Percentiles rank a stretch among this genome's conserved stretches.
phyloP scores from a whole-genome alignment of 2,113 vertebrate genomes.

The Syrrhaptes paradoxus region DNA sequence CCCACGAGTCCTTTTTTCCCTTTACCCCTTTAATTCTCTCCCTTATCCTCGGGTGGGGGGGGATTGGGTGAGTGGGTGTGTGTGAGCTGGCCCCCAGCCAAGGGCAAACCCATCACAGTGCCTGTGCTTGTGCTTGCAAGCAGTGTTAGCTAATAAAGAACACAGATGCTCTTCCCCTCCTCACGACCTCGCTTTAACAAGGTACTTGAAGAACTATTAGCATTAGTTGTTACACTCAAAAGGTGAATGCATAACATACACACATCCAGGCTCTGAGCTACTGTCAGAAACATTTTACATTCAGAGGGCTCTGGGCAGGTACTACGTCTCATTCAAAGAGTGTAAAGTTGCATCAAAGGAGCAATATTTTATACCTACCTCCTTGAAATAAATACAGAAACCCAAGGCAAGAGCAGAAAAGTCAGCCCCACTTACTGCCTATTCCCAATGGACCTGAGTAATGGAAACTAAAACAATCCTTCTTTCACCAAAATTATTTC shows the following conservation, averaged over 20 bases:
- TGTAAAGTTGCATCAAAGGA: not conserved
- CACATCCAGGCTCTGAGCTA: not conserved
- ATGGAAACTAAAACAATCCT: constrained; percentile 11
- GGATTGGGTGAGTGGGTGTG: no score
- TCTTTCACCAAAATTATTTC: constrained; percentile 19
- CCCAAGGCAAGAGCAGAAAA: not conserved
- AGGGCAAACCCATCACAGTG: no score
- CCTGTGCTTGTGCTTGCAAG: not conserved
- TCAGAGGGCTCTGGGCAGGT: not conserved
- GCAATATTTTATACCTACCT: not conserved
- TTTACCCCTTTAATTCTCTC: no score
- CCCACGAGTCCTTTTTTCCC: no score
- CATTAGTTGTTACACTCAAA: not conserved
- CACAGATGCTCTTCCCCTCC: not conserved
- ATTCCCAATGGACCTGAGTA: not conserved
- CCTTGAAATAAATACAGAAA: not conserved
- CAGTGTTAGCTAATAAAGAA: not conserved
- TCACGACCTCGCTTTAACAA: not conserved
- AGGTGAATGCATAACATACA: not conserved
- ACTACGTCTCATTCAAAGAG: not conserved
- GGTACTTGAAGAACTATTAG: not conserved
- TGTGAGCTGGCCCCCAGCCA: no score
- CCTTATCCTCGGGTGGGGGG: no score
- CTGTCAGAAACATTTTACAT: not conserved
- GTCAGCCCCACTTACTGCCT: not conserved